A percentile compares a stretch with the other conserved stretches of the same genome.
Evolutionary conservation across 1,140 invertebrate species (phyloP).

Genomic region (Adelges cooleyi): DNA sequence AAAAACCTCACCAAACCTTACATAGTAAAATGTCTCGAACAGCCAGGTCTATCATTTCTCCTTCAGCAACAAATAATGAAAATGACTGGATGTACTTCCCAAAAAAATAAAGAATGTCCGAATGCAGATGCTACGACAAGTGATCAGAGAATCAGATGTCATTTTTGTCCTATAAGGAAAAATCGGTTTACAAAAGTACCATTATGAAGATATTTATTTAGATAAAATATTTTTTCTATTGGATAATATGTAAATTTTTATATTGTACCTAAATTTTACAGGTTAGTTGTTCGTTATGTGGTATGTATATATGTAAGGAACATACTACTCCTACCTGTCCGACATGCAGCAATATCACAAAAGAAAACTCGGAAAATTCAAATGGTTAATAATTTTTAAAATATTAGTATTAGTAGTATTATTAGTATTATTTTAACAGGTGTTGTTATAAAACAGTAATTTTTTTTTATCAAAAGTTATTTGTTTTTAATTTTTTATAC

Average conservation of each 20-base stretch:
- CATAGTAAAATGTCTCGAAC: not conserved
- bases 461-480: not conserved
- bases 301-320: not conserved
- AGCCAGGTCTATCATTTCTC: not conserved
- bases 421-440: not conserved
- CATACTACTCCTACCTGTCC: not conserved
- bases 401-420: no score
- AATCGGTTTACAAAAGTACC: conserved; percentile 4
- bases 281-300: no score
- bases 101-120: not conserved
- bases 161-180: conserved; percentile 22
- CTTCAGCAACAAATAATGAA: not conserved
- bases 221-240: no score
- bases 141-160: not conserved
- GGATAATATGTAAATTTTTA: no score
- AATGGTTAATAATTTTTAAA: not conserved
- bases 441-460: not conserved
- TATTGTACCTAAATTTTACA: no score
- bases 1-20: not conserved
- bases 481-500: not conserved
- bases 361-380: not conserved
- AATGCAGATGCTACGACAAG: no score
- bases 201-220: no score
- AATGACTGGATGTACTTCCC: not conserved
- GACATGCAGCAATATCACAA: not conserved